phyloP scores from a whole-genome alignment of 1,140 invertebrate genomes.

The Micrasema minimum region DNA sequence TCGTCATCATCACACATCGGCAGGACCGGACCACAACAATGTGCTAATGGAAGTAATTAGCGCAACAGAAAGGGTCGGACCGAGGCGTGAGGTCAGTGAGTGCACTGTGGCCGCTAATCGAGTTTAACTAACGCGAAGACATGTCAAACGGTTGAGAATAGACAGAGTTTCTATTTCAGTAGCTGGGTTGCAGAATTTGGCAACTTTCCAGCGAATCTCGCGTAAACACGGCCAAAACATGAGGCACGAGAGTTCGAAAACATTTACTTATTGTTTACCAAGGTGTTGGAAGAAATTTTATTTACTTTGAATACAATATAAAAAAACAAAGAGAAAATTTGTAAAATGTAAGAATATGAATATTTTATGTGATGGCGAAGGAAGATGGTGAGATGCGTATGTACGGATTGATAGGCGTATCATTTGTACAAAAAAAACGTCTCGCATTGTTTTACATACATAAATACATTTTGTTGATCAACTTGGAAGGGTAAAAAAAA shows the following conservation, averaged over 20 bases:
- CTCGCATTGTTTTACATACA: too few species aligned
- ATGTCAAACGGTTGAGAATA: constrained; percentile 47
- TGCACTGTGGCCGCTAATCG: constrained; percentile 22
- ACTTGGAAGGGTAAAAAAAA: too few species aligned
- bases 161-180: constrained; percentile 48
- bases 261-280: background rate
- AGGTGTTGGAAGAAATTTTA: too few species aligned
- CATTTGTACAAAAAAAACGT: too few species aligned
- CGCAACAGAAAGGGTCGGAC: background rate
- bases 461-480: too few species aligned
- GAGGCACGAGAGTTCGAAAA: constrained; percentile 6
- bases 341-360: too few species aligned
- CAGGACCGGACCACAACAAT: constrained; percentile 26
- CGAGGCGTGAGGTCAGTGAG: constrained; percentile 56
- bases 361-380: too few species aligned
- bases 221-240: constrained; percentile 39
- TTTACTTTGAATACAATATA: background rate
- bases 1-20: constrained; percentile 59
- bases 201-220: constrained; percentile 35
- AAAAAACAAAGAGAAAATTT: constrained; percentile 5
- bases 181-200: constrained; percentile 39
- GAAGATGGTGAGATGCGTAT: too few species aligned
- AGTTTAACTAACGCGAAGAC: constrained; percentile 39
- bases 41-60: background rate
- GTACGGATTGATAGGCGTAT: too few species aligned